Conservation (phyloP, 64 coral and sea anemone species). For the Dendrophyllia cribrosa region DNA sequence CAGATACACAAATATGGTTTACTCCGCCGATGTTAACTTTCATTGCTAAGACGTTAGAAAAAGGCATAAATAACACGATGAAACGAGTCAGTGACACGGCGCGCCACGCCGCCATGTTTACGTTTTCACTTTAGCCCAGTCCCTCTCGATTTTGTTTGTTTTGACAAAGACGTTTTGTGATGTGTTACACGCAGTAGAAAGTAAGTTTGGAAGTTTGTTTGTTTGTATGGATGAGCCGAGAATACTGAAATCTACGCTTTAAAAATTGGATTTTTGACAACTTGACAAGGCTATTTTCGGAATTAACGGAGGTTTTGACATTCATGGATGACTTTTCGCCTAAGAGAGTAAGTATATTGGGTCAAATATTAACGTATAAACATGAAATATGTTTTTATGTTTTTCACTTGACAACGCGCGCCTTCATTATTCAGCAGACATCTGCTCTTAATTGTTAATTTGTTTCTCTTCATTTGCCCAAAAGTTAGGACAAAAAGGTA, state of each 20-base stretch:
- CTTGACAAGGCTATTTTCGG: background rate
- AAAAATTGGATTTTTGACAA: background rate
- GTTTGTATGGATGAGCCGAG: background rate
- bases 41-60: background rate
- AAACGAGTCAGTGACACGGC: background rate
- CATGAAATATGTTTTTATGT: background rate
- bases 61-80: background rate
- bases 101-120: slow-evolving; percentile 50
- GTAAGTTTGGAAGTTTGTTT: background rate
- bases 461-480: no score
- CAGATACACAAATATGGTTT: slow-evolving; percentile 2
- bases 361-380: background rate
- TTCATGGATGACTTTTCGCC: slow-evolving; percentile 69
- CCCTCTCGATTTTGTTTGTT: background rate
- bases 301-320: background rate
- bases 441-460: no score
- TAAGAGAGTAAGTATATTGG: slow-evolving; percentile 69
- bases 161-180: background rate
- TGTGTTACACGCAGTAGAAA: background rate
- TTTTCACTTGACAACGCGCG: background rate
- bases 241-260: background rate
- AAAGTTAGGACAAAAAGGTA: no score
- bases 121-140: background rate
- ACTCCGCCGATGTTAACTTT: background rate
- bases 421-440: no score